Evolutionary conservation across 2,888 invertebrate species (phyloP).

Genomic region (Tribolium freemani): DNA sequence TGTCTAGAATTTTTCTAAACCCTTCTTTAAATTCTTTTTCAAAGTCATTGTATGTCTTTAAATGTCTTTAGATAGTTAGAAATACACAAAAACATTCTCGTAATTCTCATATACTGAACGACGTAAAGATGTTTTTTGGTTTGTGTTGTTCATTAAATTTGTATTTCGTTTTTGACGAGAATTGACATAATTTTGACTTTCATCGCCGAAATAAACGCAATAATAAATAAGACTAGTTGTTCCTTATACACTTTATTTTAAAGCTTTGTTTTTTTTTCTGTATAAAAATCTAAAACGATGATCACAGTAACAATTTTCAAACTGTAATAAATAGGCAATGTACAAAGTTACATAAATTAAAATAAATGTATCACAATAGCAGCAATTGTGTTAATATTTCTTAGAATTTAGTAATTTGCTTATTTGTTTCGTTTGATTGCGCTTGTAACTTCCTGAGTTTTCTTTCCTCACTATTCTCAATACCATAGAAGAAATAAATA

Average conservation of each 20-base stretch:
- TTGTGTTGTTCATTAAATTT: too few species aligned
- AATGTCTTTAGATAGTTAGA: too few species aligned
- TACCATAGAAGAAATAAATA: constrained; percentile 90
- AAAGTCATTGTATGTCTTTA: too few species aligned
- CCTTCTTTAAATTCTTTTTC: too few species aligned
- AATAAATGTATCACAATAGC: constrained; percentile 1
- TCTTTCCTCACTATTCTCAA: constrained; percentile 80
- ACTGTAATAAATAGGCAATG: background rate
- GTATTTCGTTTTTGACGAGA: too few species aligned
- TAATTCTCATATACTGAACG: too few species aligned
- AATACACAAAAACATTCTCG: too few species aligned
- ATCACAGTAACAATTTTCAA: background rate
- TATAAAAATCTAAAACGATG: background rate
- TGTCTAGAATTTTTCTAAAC: too few species aligned
- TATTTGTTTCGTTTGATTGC: background rate
- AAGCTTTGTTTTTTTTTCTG: background rate
- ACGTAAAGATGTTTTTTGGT: too few species aligned
- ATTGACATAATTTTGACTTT: too few species aligned
- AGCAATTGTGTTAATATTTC: background rate
- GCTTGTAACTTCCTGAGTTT: constrained; percentile 17
- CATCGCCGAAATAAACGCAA: too few species aligned
- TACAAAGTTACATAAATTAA: constrained; percentile 6
- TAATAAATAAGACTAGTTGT: too few species aligned
- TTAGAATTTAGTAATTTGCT: constrained; percentile 38
- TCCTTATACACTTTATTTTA: background rate